phyloP scores from a whole-genome alignment of 2,113 vertebrate genomes.

The Rhinolophus ferrumequinum region DNA sequence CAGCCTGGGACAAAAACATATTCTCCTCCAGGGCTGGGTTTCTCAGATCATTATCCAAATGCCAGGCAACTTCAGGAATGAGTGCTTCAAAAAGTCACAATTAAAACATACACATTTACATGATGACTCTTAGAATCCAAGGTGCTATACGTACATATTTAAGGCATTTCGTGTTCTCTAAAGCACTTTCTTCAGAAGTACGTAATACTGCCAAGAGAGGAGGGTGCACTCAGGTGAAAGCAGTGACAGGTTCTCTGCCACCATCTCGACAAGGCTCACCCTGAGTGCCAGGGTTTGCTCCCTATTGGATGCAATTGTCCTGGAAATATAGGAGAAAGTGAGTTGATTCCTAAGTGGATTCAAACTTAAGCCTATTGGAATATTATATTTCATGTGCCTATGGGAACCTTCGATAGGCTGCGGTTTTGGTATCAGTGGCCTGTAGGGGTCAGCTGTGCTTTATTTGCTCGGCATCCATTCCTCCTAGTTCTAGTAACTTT shows the following conservation, averaged over 20 bases:
- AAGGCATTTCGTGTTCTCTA: constrained; percentile 9
- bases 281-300: not conserved
- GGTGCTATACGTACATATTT: not conserved
- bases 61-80: not conserved
- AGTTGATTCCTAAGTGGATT: not conserved
- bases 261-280: not conserved
- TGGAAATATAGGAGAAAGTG: constrained; percentile 29
- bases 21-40: not conserved
- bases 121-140: constrained; percentile 29
- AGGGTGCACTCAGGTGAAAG: constrained; percentile 35
- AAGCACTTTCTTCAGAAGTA: constrained; percentile 37
- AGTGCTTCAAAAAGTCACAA: constrained; percentile 22
- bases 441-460: constrained; percentile 36
- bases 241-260: not conserved
- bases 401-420: not conserved
- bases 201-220: not conserved
- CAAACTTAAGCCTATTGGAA: not conserved
- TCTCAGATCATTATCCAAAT: constrained; percentile 14
- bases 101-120: not conserved
- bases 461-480: constrained; percentile 3
- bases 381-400: not conserved
- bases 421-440: not conserved
- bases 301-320: not conserved
- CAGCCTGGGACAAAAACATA: constrained; percentile 33
- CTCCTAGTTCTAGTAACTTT: not conserved